Evolutionary conservation across 2,113 vertebrate genomes (phyloP), one percentile per base, ranked within the genome.

Genomic region (Philantomba maxwellii): DNA sequence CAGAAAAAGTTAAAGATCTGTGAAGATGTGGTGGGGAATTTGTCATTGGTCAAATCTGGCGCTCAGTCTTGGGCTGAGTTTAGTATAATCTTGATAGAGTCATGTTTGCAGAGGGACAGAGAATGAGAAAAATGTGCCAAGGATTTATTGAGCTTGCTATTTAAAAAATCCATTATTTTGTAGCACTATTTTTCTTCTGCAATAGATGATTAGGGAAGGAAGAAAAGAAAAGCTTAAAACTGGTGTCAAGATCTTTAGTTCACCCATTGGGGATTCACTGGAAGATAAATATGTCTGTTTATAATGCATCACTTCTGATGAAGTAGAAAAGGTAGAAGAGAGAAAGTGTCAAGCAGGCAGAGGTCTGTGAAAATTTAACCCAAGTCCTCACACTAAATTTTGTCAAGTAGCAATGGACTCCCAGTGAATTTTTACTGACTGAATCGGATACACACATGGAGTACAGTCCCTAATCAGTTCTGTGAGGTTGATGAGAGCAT

Each of bases 131-230:
- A 97, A 85, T 39, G 16, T 5, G 0, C 0, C 2, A 1, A 95
- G 87, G 91, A 87, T 96, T 97, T 97, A 93, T 88, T 47, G 36
- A 95, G 2, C 53, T 55, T 36, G 49, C 95, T 28, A 39, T 73
- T 47, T 89, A n/a, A 60, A 64, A 97, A 95, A 85, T 66, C n/a
- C 36, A 92, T 93, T 98, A 7, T 97, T 64, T 33, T 77, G 64
- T 21, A 57, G 55, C 17, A 25, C 53, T 62, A 1, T 89, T 98
- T 98, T 97, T 98, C 98, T 98, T 98, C 78, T 55, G 43, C 97
- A 93, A 93, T 70, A 94, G 94, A 96, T 70, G 87, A 97, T 95
- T 83, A 95, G 87, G 43, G 58, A 51, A 97, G 70, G 25, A 62
- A 87, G 66, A 83, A 77, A 58, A 83, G 73, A 92, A 92, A 97